Evolutionary conservation across 1,140 invertebrate genomes (phyloP).

Genomic region (Dryas iulia): DNA sequence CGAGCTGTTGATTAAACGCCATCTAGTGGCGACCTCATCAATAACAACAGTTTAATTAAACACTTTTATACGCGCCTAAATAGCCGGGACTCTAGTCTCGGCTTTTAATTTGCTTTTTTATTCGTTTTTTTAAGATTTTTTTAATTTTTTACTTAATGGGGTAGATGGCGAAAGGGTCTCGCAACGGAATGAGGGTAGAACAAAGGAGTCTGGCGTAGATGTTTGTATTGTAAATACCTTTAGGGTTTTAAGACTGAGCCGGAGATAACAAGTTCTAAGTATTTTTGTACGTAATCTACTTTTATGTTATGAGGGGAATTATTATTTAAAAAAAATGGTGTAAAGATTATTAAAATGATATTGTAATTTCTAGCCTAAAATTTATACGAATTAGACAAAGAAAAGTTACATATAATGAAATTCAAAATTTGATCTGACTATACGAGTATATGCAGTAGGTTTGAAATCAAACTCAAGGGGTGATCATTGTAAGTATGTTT

Average conservation of each 20-base stretch:
- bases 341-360: too few relatives aligned
- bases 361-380: too few relatives aligned
- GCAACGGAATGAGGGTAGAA: slow-evolving; percentile 46
- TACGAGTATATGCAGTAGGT: too few relatives aligned
- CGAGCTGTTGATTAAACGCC: slow-evolving; percentile 74
- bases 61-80: slow-evolving; percentile 71
- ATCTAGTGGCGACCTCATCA: slow-evolving; percentile 75
- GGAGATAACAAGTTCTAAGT: not conserved
- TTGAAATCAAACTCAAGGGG: too few relatives aligned
- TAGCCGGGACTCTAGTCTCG: slow-evolving; percentile 57
- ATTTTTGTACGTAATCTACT: too few relatives aligned
- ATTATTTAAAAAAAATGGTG: too few relatives aligned
- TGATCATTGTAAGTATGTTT: too few relatives aligned
- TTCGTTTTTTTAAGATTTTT: slow-evolving; percentile 51
- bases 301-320: too few relatives aligned
- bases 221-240: slow-evolving; percentile 23
- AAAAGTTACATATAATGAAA: too few relatives aligned
- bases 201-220: slow-evolving; percentile 41
- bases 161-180: slow-evolving; percentile 24
- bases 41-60: slow-evolving; percentile 79
- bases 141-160: slow-evolving; percentile 50
- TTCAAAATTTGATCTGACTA: too few relatives aligned
- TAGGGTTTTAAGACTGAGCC: not conserved
- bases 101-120: slow-evolving; percentile 70
- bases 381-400: too few relatives aligned